Percentiles rank a stretch among this genome's conserved stretches.
These are phyloP conservation scores for Urechis unicinctus DNA, from an alignment of 2,888 invertebrate species.

Conservation along the genomic window DNA sequence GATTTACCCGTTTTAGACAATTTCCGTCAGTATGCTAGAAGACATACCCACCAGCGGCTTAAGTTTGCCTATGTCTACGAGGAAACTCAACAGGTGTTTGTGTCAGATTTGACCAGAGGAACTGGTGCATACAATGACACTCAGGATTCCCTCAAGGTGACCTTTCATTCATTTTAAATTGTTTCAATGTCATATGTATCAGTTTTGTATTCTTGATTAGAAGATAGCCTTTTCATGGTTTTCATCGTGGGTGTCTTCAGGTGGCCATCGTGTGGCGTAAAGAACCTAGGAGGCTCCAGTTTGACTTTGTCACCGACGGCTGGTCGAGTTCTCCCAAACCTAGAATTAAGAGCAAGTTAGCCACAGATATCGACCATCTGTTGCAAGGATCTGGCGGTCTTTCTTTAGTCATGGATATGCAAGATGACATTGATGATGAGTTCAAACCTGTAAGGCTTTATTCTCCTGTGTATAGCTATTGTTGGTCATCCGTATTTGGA, in stretches of 20 bases:
- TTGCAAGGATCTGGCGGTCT: conserved; percentile 9
- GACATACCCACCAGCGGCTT: conserved; percentile 56
- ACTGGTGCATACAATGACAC: conserved; percentile 23
- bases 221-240: conserved; percentile 1
- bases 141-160: conserved; percentile 27
- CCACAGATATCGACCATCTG: conserved; percentile 12
- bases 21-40: conserved; percentile 67
- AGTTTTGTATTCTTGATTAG: background rate
- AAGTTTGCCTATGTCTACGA: conserved; percentile 80
- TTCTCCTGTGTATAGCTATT: background rate
- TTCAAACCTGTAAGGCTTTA: no score
- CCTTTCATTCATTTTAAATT: background rate
- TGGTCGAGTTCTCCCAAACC: conserved; percentile 32
- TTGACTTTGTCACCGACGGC: conserved; percentile 77
- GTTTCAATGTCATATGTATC: background rate
- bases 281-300: conserved; percentile 70
- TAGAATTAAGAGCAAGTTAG: conserved; percentile 8
- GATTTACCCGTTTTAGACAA: conserved; percentile 64
- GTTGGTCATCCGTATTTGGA: background rate
- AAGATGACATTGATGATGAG: conserved; percentile 18
- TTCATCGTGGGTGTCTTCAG: conserved; percentile 36
- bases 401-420: conserved; percentile 11
- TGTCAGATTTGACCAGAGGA: conserved; percentile 63
- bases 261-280: conserved; percentile 80
- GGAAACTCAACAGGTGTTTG: conserved; percentile 76